Evolutionary conservation across 2,888 invertebrate species (phyloP).

Genomic region (Campoplex capitator): DNA sequence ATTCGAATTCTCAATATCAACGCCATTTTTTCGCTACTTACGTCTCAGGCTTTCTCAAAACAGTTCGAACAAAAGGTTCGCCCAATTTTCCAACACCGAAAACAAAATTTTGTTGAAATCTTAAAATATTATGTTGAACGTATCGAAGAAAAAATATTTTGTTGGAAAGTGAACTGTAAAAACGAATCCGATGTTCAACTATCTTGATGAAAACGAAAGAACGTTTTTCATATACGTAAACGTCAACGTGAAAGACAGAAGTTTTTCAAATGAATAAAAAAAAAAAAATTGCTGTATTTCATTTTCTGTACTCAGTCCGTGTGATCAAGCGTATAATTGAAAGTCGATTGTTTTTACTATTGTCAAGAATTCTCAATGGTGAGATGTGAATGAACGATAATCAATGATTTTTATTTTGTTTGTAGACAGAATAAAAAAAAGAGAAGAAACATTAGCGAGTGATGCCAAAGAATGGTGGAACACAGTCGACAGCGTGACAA

Average conservation of each 20-base stretch:
- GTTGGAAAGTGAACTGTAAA: no score
- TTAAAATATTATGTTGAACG: no score
- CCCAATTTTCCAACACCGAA: no score
- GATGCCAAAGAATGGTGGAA: constrained; percentile 61
- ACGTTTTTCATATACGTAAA: no score
- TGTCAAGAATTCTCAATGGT: not conserved
- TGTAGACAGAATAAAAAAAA: constrained; percentile 39
- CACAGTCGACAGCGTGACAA: constrained; percentile 68
- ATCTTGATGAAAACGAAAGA: no score
- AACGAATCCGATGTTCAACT: no score
- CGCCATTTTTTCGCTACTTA: not conserved
- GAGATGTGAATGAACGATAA: constrained; percentile 68
- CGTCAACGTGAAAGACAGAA: not conserved
- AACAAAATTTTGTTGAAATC: no score
- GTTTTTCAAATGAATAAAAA: not conserved
- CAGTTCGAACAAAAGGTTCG: no score
- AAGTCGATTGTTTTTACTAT: not conserved
- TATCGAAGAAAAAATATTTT: no score
- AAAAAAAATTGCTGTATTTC: not conserved
- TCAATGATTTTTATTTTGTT: constrained; percentile 64
- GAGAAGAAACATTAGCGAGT: constrained; percentile 9
- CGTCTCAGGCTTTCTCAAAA: not conserved
- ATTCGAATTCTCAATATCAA: not conserved
- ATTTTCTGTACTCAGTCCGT: not conserved
- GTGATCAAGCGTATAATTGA: constrained; percentile 1